Evolutionary conservation across 2,113 vertebrate genomes (phyloP).

Genomic region (Panthera uncia): DNA sequence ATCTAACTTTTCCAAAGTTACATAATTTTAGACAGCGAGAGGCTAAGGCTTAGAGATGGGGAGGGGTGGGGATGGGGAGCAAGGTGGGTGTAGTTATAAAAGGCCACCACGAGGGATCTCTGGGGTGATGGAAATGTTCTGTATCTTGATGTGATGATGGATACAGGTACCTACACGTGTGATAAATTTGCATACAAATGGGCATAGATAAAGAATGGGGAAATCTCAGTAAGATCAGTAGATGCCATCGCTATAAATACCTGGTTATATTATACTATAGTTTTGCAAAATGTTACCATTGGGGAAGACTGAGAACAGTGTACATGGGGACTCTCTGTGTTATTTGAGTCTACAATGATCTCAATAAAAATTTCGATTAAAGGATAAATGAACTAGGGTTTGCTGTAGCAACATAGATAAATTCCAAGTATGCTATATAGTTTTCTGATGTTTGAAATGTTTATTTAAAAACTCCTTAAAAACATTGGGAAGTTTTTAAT

Average conservation of each 20-base stretch:
- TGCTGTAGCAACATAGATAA: not conserved
- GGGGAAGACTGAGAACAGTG: not conserved
- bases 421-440: not conserved
- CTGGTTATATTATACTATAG: not conserved
- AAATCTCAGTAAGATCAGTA: not conserved
- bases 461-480: constrained; percentile 10
- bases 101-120: not conserved
- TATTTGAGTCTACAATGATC: not conserved
- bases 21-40: not conserved
- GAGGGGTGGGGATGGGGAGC: accelerated
- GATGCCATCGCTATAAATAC: not conserved
- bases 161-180: no score
- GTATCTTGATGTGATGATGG: not conserved
- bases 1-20: not conserved
- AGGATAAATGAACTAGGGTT: not conserved
- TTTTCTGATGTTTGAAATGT: not conserved
- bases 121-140: not conserved
- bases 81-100: not conserved
- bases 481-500: not conserved
- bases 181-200: not conserved
- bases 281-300: not conserved
- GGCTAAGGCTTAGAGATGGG: not conserved
- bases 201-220: not conserved
- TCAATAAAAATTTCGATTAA: constrained; percentile 29
- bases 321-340: not conserved